Conservation (phyloP, 1,140 invertebrate species). For the Macrobrachium nipponense region DNA sequence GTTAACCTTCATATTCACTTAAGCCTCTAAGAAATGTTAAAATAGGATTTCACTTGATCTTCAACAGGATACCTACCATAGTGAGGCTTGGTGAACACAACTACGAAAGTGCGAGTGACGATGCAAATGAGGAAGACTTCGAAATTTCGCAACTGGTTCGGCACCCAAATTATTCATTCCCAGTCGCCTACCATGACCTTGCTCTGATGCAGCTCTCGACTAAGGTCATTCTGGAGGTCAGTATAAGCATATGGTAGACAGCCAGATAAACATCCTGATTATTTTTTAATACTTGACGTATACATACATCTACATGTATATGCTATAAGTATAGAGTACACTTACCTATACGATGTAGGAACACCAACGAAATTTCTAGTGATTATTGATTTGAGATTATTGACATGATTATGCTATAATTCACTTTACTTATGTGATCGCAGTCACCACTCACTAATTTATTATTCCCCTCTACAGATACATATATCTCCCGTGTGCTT, state of each 20-base stretch:
- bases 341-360: constrained; percentile 1
- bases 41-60: neutral
- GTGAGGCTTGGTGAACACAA: constrained; percentile 35
- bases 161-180: constrained; percentile 14
- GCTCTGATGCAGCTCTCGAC: constrained; percentile 3
- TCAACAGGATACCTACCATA: neutral
- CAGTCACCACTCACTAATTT: neutral
- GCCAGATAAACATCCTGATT: neutral
- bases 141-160: neutral
- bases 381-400: too few relatives aligned
- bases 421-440: neutral
- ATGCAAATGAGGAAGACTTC: constrained; percentile 18
- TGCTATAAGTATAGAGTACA: neutral
- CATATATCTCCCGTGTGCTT: neutral
- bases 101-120: neutral
- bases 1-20: too few relatives aligned
- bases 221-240: constrained; percentile 16
- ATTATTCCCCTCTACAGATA: neutral
- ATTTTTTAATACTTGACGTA: neutral
- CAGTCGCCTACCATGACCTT: constrained; percentile 21
- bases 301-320: neutral
- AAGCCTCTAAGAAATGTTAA: neutral
- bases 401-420: neutral
- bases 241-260: neutral
- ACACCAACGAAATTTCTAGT: too few relatives aligned